phyloP scores from a whole-genome alignment of 2,888 invertebrate species.

The Chrysolina americana region DNA sequence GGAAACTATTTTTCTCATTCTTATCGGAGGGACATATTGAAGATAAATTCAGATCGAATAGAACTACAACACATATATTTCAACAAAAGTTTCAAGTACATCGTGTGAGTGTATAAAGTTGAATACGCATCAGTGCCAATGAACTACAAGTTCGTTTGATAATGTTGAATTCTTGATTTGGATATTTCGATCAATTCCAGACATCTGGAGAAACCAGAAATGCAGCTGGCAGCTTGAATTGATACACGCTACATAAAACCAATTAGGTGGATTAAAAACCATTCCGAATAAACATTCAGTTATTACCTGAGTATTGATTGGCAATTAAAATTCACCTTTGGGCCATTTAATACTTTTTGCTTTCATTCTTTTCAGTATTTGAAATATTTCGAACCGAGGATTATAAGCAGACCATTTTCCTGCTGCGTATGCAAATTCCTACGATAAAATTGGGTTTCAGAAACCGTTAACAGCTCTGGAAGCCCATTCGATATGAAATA shows the following conservation, averaged over 20 bases:
- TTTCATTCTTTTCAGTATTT: not conserved
- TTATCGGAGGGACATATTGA: too few relatives aligned
- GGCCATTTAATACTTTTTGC: not conserved
- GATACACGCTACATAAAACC: not conserved
- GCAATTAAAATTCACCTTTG: not conserved
- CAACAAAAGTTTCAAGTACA: too few relatives aligned
- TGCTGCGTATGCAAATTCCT: not conserved
- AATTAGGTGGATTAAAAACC: not conserved
- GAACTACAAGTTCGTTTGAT: too few relatives aligned
- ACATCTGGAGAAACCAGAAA: too few relatives aligned
- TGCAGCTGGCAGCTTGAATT: not conserved
- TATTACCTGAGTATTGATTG: not conserved
- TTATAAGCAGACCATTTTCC: constrained; percentile 1
- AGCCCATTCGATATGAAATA: not conserved
- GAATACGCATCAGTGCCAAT: too few relatives aligned
- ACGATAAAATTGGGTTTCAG: constrained; percentile 1
- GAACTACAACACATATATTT: too few relatives aligned
- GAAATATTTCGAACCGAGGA: not conserved
- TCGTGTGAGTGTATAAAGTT: too few relatives aligned
- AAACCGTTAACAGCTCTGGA: not conserved
- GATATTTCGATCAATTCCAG: too few relatives aligned
- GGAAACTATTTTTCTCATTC: too few relatives aligned
- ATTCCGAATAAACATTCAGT: not conserved
- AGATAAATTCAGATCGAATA: too few relatives aligned
- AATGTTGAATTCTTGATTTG: too few relatives aligned